Evolutionary conservation across 2,113 vertebrate genomes (phyloP).

Genomic region (Polypterus senegalus): DNA sequence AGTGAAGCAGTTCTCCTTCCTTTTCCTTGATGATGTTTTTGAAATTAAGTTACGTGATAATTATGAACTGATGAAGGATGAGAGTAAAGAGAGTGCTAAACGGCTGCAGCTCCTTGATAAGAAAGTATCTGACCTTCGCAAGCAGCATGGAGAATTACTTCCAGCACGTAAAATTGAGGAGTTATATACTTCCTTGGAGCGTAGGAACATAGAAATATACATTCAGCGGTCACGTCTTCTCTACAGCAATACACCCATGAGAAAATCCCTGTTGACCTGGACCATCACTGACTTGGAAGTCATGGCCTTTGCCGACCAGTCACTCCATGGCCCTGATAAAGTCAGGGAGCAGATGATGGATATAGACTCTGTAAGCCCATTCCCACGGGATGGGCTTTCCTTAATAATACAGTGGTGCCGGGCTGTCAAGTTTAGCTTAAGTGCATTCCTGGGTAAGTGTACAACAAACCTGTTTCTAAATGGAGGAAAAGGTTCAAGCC

Average conservation of each 20-base stretch:
- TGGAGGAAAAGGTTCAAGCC: too few relatives aligned
- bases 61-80: constrained; percentile 95
- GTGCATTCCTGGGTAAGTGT: constrained; percentile 74
- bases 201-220: constrained; percentile 96
- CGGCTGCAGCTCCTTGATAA: constrained; percentile 79
- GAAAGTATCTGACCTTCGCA: constrained; percentile 83
- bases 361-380: constrained; percentile 71
- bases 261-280: constrained; percentile 88
- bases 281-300: constrained; percentile 71
- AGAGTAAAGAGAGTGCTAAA: constrained; percentile 90
- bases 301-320: constrained; percentile 67
- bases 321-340: constrained; percentile 67
- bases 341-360: constrained; percentile 76
- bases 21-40: constrained; percentile 85
- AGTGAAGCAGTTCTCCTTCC: constrained; percentile 79
- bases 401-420: constrained; percentile 89
- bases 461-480: too few relatives aligned
- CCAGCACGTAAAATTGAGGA: constrained; percentile 95
- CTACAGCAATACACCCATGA: constrained; percentile 88
- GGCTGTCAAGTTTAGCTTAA: constrained; percentile 68
- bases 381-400: constrained; percentile 72
- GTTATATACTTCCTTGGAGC: constrained; percentile 86
- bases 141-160: constrained; percentile 86
- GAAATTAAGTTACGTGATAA: constrained; percentile 95
- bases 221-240: constrained; percentile 90